Evolutionary conservation across 2,113 vertebrate species (phyloP).

Genomic region (Daubentonia madagascariensis): DNA sequence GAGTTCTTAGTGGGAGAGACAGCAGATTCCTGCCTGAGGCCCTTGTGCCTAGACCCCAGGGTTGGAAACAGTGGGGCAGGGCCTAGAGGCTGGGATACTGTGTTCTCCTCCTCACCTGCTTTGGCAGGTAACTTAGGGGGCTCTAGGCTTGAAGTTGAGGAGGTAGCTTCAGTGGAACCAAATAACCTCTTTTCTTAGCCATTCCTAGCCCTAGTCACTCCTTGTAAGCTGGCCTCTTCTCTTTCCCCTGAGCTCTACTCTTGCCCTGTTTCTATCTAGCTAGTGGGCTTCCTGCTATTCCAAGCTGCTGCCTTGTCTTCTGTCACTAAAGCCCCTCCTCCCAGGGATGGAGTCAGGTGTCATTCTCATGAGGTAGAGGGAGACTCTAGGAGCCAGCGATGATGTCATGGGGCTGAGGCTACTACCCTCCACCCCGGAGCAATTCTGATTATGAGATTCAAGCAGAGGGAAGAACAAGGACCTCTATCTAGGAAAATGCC

Average conservation of each 20-base stretch:
- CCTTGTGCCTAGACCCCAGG: not conserved
- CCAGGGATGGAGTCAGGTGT: not conserved
- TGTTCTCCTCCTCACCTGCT: not conserved
- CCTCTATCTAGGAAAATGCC: not conserved
- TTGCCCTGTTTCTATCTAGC: not conserved
- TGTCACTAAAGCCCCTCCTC: constrained; percentile 59
- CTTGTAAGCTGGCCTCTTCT: not conserved
- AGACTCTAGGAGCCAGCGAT: not conserved
- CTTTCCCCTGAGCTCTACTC: not conserved
- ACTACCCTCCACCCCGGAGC: not conserved
- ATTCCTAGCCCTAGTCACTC: not conserved
- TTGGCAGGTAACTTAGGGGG: not conserved
- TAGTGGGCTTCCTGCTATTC: constrained; percentile 33
- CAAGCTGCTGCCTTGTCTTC: constrained; percentile 66
- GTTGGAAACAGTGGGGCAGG: not conserved
- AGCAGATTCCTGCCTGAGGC: not conserved
- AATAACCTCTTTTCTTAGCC: not conserved
- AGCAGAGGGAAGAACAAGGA: not conserved
- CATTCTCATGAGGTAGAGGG: not conserved
- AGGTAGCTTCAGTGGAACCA: not conserved
- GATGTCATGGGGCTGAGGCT: not conserved
- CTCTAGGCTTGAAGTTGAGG: not conserved
- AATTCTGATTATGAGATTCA: not conserved
- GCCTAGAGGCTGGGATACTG: too few species aligned
- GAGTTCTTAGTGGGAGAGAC: not conserved